These are phyloP conservation scores for Sebastes oblongus DNA, from an alignment of 2,797 vertebrate species.

Conservation along the genomic window DNA sequence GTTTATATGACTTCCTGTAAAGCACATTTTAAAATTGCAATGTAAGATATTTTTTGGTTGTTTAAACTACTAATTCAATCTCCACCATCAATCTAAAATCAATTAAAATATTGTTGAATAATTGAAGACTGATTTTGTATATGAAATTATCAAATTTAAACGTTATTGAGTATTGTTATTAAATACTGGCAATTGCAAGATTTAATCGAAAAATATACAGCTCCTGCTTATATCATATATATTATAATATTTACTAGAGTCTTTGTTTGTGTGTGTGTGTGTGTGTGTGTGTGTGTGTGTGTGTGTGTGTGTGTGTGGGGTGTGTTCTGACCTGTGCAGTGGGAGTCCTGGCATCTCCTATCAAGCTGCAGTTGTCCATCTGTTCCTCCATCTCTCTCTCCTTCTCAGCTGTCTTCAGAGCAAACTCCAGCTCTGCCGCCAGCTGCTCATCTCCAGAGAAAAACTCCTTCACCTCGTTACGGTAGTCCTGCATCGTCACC, in stretches of 20 bases:
- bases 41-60: not conserved
- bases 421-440: constrained; percentile 91
- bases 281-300: not conserved
- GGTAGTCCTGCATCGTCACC: constrained; percentile 91
- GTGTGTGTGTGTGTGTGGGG: not conserved
- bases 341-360: not conserved
- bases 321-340: constrained; percentile 28
- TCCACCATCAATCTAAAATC: not conserved
- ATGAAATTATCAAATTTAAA: not conserved
- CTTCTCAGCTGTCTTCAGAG: constrained; percentile 89
- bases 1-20: not conserved
- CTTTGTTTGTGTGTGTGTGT: not conserved
- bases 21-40: not conserved
- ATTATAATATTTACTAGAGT: not conserved
- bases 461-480: constrained; percentile 89
- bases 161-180: not conserved
- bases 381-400: constrained; percentile 77
- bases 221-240: not conserved
- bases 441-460: constrained; percentile 92
- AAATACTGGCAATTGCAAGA: not conserved
- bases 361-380: constrained; percentile 55
- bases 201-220: too few relatives aligned
- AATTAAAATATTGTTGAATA: not conserved
- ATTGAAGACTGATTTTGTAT: not conserved
- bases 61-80: not conserved